These are phyloP conservation scores for Sakesphorus luctuosus DNA, from an alignment of 2,113 vertebrate species.

Conservation along the genomic window DNA sequence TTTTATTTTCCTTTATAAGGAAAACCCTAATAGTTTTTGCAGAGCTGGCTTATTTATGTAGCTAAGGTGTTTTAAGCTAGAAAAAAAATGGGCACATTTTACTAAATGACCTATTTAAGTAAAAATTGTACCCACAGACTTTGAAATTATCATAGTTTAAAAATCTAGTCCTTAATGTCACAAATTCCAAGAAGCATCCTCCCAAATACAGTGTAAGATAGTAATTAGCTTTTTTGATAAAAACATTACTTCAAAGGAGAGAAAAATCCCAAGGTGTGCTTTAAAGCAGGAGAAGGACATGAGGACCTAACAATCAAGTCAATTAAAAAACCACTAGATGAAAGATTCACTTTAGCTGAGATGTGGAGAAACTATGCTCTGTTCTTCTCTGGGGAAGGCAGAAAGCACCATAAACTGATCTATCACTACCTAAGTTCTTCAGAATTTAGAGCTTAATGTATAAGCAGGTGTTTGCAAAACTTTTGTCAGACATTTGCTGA, in stretches of 20 bases:
- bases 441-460: background rate
- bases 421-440: fast-evolving
- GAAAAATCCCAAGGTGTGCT: background rate
- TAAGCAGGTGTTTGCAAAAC: background rate
- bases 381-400: background rate
- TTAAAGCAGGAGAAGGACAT: background rate
- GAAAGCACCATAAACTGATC: background rate
- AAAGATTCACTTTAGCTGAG: background rate
- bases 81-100: background rate
- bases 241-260: background rate
- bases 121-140: background rate
- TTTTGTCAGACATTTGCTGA: background rate
- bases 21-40: background rate
- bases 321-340: background rate
- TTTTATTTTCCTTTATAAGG: background rate
- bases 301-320: background rate
- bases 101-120: background rate
- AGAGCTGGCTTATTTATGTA: background rate
- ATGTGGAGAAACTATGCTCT: background rate
- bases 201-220: background rate
- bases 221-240: background rate
- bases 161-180: background rate
- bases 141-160: background rate
- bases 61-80: background rate
- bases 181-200: background rate